Conservation (phyloP, 1,140 invertebrate genomes). For the Polypedilum vanderplanki region DNA sequence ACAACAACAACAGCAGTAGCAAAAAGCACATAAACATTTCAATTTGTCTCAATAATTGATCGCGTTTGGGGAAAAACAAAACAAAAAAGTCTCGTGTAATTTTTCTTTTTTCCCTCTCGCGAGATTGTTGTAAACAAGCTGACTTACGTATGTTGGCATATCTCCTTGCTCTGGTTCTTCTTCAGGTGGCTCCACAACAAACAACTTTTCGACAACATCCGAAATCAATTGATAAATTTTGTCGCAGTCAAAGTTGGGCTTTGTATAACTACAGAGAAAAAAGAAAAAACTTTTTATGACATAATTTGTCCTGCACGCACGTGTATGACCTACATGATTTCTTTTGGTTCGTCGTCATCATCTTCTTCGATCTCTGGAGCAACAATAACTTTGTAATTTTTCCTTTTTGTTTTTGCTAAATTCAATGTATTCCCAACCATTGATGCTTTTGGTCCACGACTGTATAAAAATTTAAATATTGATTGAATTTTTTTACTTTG, state of each 20-base stretch:
- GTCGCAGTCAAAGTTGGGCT: not conserved
- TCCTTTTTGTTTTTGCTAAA: not conserved
- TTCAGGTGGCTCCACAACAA: too few species aligned
- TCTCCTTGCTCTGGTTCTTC: too few species aligned
- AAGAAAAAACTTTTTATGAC: not conserved
- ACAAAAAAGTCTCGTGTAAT: too few species aligned
- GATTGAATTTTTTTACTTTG: conserved; percentile 15
- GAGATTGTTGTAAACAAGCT: too few species aligned
- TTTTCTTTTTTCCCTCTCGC: too few species aligned
- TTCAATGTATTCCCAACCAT: not conserved
- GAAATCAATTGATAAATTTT: conserved; percentile 22
- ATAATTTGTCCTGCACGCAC: too few species aligned
- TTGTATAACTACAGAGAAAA: not conserved
- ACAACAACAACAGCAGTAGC: too few species aligned
- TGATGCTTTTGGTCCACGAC: not conserved
- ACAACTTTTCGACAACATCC: conserved; percentile 8
- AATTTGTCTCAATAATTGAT: too few species aligned
- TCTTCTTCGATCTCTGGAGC: not conserved
- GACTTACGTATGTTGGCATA: not conserved
- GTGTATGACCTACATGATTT: not conserved
- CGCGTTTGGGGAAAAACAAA: too few species aligned
- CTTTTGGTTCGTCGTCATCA: not conserved
- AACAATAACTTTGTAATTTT: not conserved
- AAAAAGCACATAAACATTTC: too few species aligned
- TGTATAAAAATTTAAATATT: conserved; percentile 21